Base-by-base conservation (phyloP, 2,113 vertebrate genomes). In the Pandion haliaetus region DNA sequence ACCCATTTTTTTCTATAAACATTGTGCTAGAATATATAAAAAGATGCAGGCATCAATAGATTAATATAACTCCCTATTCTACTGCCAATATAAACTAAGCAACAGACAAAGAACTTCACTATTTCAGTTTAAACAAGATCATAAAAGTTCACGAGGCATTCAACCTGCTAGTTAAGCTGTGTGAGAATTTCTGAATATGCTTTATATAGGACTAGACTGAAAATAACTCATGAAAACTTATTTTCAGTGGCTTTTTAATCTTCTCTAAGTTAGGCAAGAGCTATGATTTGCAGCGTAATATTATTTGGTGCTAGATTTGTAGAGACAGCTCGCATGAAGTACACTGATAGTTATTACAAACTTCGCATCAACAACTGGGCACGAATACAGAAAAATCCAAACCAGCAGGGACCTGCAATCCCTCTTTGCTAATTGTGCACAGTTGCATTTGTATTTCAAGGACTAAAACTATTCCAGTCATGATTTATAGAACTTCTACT, bases 81-180 rank as follows among this genome's bases (percentile, higher is more conserved):
- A 90, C 36, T 95, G 67, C 49, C 84, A 84, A n/a, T 62, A 90
- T 84, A 91, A 85, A 94, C 29, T 21, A 90, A 71, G 32, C 55
- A 78, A 65, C 40, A 62, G 21, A 63, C 78, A 71, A 89, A 81
- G 40, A 69, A 71, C 71, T 86, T 83, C 36, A 84, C 70, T 80
- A 55, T 76, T 96, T 91, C 87, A 95, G 71, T 66, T 91, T 90
- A 91, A 96, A 97, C 54, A 88, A 93, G 86, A 85, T 69, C 54
- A 94, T 97, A 97, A 96, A 97, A 96, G 97, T 90, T 94, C 78
- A 97, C 88, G 83, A 92, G 65, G 49, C 50, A 63, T 82, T 94
- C 85, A 95, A 93, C 77, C 70, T 83, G 55, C 67, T 79, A 54
- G 83, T 92, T 74, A 80, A 88, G 52, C 65, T 84, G 32, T 47